A percentile compares a stretch with the other conserved stretches of the same genome.
These are phyloP conservation scores for Nyctereutes procyonoides DNA, from an alignment of 2,113 vertebrate genomes.

Conservation along the genomic window DNA sequence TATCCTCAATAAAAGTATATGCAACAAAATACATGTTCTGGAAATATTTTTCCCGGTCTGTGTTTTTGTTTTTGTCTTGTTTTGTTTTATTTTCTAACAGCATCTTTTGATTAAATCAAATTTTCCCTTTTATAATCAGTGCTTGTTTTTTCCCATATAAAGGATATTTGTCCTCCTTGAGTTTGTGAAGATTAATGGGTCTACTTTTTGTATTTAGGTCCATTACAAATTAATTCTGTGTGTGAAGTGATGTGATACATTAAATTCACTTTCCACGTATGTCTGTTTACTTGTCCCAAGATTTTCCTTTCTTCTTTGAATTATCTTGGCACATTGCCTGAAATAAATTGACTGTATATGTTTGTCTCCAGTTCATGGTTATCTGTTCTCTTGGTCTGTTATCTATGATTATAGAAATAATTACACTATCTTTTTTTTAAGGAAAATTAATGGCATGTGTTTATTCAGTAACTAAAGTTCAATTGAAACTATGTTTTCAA, in stretches of 20 bases:
- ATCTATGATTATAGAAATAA: background rate
- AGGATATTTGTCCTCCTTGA: background rate
- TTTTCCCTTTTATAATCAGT: background rate
- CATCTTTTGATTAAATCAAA: background rate
- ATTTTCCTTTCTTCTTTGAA: too few relatives aligned
- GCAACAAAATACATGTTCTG: background rate
- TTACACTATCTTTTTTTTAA: background rate
- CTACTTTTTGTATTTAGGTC: background rate
- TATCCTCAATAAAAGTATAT: background rate
- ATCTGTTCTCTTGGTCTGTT: background rate
- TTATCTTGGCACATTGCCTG: too few relatives aligned
- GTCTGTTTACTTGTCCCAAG: background rate
- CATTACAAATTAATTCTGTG: background rate
- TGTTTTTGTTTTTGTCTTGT: too few relatives aligned
- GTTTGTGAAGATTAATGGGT: background rate
- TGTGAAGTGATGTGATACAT: too few relatives aligned
- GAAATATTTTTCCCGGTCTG: background rate
- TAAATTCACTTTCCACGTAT: background rate
- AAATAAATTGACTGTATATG: background rate
- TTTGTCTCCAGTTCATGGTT: background rate
- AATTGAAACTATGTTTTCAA: conserved; percentile 44
- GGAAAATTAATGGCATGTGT: background rate
- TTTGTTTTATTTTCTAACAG: background rate
- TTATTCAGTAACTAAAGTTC: conserved; percentile 2
- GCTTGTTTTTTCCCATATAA: background rate